A percentile compares a stretch with the other conserved stretches of the same genome.
These are phyloP conservation scores for Aphidius gifuensis DNA, from an alignment of 1,140 invertebrate genomes.

Conservation along the genomic window DNA sequence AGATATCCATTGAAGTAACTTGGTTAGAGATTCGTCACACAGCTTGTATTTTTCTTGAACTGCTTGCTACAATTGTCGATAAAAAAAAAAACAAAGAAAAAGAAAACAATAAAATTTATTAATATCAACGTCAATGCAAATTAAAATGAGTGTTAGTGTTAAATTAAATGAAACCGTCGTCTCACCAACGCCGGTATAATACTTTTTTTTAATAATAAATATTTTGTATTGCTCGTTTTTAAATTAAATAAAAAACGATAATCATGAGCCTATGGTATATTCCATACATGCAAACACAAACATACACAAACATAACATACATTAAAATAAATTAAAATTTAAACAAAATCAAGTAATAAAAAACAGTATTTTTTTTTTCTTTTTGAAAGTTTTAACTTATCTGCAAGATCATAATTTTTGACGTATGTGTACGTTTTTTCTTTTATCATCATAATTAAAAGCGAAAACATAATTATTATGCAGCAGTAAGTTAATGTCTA, in stretches of 20 bases:
- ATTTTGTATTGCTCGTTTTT: slow-evolving; percentile 4
- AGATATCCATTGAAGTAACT: slow-evolving; percentile 83
- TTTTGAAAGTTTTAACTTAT: slow-evolving; percentile 43
- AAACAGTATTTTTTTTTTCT: slow-evolving; percentile 35
- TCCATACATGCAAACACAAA: slow-evolving; percentile 55
- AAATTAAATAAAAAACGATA: slow-evolving; percentile 23
- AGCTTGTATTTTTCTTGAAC: slow-evolving; percentile 91
- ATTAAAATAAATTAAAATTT: slow-evolving; percentile 21
- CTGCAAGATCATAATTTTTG: slow-evolving; percentile 44
- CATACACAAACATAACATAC: slow-evolving; percentile 42
- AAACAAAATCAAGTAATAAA: slow-evolving; percentile 25
- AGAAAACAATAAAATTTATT: slow-evolving; percentile 18
- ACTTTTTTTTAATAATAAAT: slow-evolving; percentile 28
- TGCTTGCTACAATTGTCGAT: slow-evolving; percentile 69
- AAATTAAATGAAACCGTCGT: slow-evolving; percentile 32
- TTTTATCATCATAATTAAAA: slow-evolving; percentile 35
- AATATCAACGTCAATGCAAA: slow-evolving; percentile 12
- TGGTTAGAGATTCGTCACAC: slow-evolving; percentile 79
- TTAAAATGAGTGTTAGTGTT: slow-evolving; percentile 12
- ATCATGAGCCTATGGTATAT: slow-evolving; percentile 45
- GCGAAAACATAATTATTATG: no score
- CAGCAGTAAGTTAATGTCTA: slow-evolving; percentile 32
- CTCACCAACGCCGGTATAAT: slow-evolving; percentile 43
- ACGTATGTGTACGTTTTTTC: slow-evolving; percentile 37
- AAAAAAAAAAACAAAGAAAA: not conserved